Percentiles rank a stretch among this genome's conserved stretches.
These are phyloP conservation scores for Brachionus rotundiformis DNA, from an alignment of 1,140 invertebrate genomes.

Conservation along the genomic window DNA sequence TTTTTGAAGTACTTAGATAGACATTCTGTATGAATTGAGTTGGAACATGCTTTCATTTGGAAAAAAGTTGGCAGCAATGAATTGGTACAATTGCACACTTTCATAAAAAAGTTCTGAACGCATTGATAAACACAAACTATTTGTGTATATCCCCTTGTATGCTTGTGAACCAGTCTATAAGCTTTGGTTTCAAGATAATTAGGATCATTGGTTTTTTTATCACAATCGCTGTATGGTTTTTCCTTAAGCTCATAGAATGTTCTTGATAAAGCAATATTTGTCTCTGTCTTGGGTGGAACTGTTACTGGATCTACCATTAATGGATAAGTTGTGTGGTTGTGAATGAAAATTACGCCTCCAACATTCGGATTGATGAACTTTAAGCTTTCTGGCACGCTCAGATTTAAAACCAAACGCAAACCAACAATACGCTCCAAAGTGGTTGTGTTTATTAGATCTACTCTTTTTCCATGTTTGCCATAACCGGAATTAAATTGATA, in stretches of 20 bases:
- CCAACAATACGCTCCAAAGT: background rate
- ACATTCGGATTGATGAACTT: background rate
- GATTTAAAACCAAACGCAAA: background rate
- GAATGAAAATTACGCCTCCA: background rate
- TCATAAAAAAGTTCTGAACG: background rate
- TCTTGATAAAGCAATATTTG: background rate
- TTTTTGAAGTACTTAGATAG: background rate
- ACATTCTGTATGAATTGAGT: background rate
- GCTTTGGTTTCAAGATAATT: background rate
- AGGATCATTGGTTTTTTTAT: background rate
- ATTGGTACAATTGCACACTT: background rate
- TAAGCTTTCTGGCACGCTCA: background rate
- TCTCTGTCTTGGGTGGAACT: background rate
- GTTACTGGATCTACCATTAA: background rate
- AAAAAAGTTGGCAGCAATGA: background rate
- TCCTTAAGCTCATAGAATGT: background rate
- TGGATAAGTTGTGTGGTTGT: background rate
- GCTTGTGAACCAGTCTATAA: background rate
- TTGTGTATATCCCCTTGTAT: background rate
- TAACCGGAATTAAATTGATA: background rate
- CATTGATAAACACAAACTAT: background rate
- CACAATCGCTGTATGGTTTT: background rate
- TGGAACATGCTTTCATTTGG: background rate
- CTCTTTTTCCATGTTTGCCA: background rate
- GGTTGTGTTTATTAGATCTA: background rate